phyloP scores from a whole-genome alignment of 2,113 vertebrate genomes.

The Glaucidium brasilianum region DNA sequence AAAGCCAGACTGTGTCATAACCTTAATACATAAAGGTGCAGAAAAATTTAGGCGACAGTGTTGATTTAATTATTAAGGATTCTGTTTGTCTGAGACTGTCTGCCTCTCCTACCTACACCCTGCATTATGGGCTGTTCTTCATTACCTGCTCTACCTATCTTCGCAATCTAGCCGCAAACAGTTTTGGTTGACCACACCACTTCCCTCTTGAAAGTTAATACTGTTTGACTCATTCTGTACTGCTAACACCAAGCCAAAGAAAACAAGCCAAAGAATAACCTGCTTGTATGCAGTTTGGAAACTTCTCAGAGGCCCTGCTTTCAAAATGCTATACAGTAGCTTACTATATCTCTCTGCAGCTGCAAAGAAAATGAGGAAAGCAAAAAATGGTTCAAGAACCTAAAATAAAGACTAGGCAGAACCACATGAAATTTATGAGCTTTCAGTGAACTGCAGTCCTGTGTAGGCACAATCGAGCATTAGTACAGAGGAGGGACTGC shows the following conservation, averaged over 20 bases:
- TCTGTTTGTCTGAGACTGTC: constrained; percentile 15
- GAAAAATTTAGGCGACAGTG: neutral
- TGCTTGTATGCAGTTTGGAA: constrained; percentile 76
- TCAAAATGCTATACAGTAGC: constrained; percentile 77
- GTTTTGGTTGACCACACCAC: constrained; percentile 81
- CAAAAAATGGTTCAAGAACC: constrained; percentile 46
- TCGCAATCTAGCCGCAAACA: constrained; percentile 76
- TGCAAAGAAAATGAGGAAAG: constrained; percentile 65
- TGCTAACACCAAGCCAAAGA: constrained; percentile 74
- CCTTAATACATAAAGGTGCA: neutral
- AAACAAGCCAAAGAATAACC: constrained; percentile 80
- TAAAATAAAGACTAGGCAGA: constrained; percentile 17
- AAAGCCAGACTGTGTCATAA: neutral
- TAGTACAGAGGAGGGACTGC: constrained; percentile 14
- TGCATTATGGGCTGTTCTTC: constrained; percentile 58
- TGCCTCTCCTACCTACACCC: constrained; percentile 16
- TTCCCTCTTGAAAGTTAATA: constrained; percentile 82
- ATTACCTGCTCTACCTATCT: constrained; percentile 76
- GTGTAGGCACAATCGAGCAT: neutral
- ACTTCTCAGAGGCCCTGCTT: constrained; percentile 72
- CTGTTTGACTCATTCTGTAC: constrained; percentile 77
- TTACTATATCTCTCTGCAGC: constrained; percentile 75
- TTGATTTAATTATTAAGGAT: constrained; percentile 23
- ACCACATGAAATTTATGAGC: constrained; percentile 1
- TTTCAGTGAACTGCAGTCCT: neutral